Base-by-base conservation (phyloP, 1,140 invertebrate species). In the Trigoniulus corallinus region DNA sequence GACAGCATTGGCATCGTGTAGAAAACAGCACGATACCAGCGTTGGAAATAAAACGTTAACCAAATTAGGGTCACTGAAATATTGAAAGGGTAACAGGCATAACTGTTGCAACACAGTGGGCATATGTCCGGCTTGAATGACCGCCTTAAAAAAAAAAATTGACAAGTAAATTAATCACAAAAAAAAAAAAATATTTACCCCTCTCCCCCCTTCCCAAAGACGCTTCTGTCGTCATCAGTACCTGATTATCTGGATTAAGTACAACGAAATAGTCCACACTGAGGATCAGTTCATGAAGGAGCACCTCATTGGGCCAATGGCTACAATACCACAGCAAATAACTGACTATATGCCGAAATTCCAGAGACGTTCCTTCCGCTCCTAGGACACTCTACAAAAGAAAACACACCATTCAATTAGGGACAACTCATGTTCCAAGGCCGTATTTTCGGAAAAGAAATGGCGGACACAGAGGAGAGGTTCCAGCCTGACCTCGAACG, bases 81-180 rank as follows among this genome's bases (percentile, higher is more conserved):
- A 94, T 42, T 81, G 79, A 62, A 91, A 88, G 1, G 91, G 87
- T 53, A 94, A 67, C 1, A 77, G 80, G 62, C 86, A 91, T n/a
- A 94, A 68, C 59, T 88, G 87, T 63, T 91, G 86, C 1, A 95
- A 73, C 46, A 93, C 84, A 24, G 84, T 89, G 22, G 78, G 84
- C 45, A 78, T 77, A 64, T 78, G 82, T 44, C 78, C 88, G 56
- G 79, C 84, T 62, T 88, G 82, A 56, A 85, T 76, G 22, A 85
- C 69, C 63, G 74, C 73, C 81, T 85, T 70, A 20, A 72, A 72
- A 40, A 56, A 60, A 56, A 55, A 47, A 56, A 55, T 40, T n/a
- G n/a, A n/a, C n/a, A n/a, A n/a, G n/a, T n/a, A n/a, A n/a, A n/a
- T n/a, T n/a, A n/a, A n/a, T n/a, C n/a, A n/a, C n/a, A n/a, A n/a